These are phyloP conservation scores for Andrena trimmerana DNA, from an alignment of 2,888 invertebrate genomes.

Conservation along the genomic window DNA sequence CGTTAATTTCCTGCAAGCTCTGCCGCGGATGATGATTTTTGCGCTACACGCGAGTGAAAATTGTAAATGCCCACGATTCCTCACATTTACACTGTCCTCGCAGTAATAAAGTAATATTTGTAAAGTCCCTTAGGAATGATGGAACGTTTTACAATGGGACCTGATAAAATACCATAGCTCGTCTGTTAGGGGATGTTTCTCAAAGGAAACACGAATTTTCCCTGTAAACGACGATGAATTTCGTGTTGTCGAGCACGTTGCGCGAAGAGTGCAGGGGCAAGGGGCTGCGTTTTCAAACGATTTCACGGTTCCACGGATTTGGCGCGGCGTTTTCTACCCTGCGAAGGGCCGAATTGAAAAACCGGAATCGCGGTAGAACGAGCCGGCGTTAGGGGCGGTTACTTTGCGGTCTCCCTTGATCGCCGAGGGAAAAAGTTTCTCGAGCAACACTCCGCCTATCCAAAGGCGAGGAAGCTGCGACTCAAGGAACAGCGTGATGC, in stretches of 20 bases:
- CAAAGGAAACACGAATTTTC: neutral
- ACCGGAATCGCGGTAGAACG: conserved; percentile 81
- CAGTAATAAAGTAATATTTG: no score
- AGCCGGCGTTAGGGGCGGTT: conserved; percentile 66
- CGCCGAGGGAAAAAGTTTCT: conserved; percentile 31
- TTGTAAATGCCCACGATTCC: no score
- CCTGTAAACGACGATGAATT: conserved; percentile 29
- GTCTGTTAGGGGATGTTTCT: neutral
- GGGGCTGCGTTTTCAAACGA: conserved; percentile 49
- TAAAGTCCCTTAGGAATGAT: no score
- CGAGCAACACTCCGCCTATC: conserved; percentile 32
- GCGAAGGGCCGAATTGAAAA: conserved; percentile 63
- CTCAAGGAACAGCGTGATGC: conserved; percentile 80
- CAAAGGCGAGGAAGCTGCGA: conserved; percentile 69
- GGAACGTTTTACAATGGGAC: no score
- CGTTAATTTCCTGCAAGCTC: neutral
- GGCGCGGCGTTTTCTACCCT: conserved; percentile 46
- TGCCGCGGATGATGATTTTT: neutral
- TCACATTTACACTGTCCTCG: no score
- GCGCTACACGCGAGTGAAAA: neutral
- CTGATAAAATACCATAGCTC: no score
- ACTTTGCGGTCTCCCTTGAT: conserved; percentile 48
- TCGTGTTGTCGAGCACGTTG: neutral
- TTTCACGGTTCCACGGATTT: conserved; percentile 72
- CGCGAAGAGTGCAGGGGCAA: conserved; percentile 18